Base-by-base conservation (phyloP, 2,113 vertebrate species). In the Ophthalmotilapia sp. region DNA sequence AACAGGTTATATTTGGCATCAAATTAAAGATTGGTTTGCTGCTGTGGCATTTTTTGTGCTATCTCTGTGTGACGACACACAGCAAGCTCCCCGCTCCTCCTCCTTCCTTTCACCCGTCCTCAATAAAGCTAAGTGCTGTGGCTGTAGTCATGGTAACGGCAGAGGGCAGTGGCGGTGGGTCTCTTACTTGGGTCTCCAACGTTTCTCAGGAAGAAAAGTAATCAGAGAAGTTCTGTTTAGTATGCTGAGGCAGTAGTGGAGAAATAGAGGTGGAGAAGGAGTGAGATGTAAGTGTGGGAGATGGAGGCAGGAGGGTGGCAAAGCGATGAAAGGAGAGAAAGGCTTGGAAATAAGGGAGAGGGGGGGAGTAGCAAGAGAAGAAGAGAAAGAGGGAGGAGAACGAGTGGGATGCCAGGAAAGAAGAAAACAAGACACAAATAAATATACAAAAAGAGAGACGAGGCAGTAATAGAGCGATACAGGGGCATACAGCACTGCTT, bases 91-190 rank as follows among this genome's bases (percentile, higher is more conserved):
- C 80, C 17, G 15, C 68, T 55, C 53, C 80, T 88, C 90, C 92
- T 94, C 91, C 36, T 83, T 86, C 70, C 80, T 93, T 91, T 96
- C 90, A 92, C 93, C 94, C 91, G 87, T 95, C 93, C 93, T 94
- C 83, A 92, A 55, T 94, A 89, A 91, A 91, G 89, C 92, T 86
- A 91, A 95, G 94, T 90, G 90, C 94, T 79, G 89, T 92, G 92
- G 90, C 86, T 5, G 98, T 99, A 97, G 97, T 97, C 97, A 98
- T 99, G 96, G 97, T 91, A 98, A 97, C 96, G 2, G 53, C 90
- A 92, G 42, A 97, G 94, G 90, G 95, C 95, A 95, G 95, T 82
- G 95, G 85, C 86, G 89, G 91, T 89, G 92, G 91, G 88, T 92
- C 91, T 87, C 77, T 0, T 38, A 95, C 94, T 95, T 95, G 93